Percentiles rank a stretch among this genome's conserved stretches.
Evolutionary conservation across 1,140 invertebrate genomes (phyloP).

Genomic region (Piezodorus guildinii): DNA sequence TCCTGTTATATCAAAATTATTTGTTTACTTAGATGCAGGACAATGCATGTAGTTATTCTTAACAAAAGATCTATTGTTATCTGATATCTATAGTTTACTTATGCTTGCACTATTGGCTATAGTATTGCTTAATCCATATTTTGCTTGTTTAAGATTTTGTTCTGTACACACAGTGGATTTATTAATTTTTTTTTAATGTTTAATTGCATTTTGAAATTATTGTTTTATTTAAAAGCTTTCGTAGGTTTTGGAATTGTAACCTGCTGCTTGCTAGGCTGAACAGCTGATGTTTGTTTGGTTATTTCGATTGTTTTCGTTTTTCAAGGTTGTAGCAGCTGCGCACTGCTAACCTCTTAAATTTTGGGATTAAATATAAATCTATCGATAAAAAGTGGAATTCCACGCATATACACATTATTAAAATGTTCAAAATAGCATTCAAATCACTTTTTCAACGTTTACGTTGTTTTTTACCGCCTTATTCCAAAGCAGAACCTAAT

Average conservation of each 20-base stretch:
- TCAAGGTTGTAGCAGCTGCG: constrained; percentile 19
- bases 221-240: no score
- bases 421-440: background rate
- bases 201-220: no score
- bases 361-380: constrained; percentile 4
- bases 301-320: constrained; percentile 14
- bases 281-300: constrained; percentile 18
- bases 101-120: no score
- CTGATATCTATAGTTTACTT: no score
- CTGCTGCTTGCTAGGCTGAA: background rate
- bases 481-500: background rate
- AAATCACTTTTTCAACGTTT: background rate
- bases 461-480: background rate
- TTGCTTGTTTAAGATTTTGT: no score
- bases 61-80: no score
- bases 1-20: no score
- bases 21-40: no score
- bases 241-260: background rate
- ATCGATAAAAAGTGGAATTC: constrained; percentile 2
- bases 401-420: constrained; percentile 4
- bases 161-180: no score
- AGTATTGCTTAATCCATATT: no score
- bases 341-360: constrained; percentile 12
- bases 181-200: no score
- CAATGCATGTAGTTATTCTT: no score